These are phyloP conservation scores for Poecile atricapillus DNA, from an alignment of 2,113 vertebrate genomes.

Conservation along the genomic window DNA sequence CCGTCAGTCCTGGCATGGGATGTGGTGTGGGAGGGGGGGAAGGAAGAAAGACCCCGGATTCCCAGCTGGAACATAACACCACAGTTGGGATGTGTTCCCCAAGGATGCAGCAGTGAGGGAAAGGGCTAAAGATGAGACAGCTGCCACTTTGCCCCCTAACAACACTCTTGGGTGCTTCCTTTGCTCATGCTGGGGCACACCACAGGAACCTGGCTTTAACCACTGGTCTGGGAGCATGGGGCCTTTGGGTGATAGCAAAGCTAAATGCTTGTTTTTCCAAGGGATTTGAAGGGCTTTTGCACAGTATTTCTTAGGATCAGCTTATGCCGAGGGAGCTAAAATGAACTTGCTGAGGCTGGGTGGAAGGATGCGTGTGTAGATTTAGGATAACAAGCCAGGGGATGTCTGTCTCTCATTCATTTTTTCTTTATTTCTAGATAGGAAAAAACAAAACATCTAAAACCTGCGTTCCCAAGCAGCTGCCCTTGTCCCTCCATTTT, in stretches of 20 bases:
- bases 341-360: constrained; percentile 24
- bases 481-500: constrained; percentile 35
- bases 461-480: constrained; percentile 44
- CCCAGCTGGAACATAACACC: background rate
- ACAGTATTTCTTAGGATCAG: constrained; percentile 6
- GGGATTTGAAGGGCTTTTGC: background rate
- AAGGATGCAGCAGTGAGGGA: background rate
- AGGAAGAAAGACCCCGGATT: background rate
- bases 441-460: constrained; percentile 31
- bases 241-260: background rate
- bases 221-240: background rate
- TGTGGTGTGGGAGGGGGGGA: background rate
- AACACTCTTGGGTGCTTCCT: background rate
- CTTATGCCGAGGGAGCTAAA: constrained; percentile 15
- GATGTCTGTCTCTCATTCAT: background rate
- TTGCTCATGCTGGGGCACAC: background rate
- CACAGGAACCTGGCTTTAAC: background rate
- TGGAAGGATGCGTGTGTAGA: constrained; percentile 36
- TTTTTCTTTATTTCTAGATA: constrained; percentile 16
- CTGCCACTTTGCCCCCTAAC: background rate
- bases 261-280: background rate
- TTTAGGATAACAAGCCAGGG: constrained; percentile 41
- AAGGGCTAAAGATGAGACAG: background rate
- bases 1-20: background rate
- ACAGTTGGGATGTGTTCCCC: background rate